A percentile compares a stretch with the other conserved stretches of the same genome.
Conservation (phyloP, 2,113 vertebrate genomes). For the Apteryx mantelli region DNA sequence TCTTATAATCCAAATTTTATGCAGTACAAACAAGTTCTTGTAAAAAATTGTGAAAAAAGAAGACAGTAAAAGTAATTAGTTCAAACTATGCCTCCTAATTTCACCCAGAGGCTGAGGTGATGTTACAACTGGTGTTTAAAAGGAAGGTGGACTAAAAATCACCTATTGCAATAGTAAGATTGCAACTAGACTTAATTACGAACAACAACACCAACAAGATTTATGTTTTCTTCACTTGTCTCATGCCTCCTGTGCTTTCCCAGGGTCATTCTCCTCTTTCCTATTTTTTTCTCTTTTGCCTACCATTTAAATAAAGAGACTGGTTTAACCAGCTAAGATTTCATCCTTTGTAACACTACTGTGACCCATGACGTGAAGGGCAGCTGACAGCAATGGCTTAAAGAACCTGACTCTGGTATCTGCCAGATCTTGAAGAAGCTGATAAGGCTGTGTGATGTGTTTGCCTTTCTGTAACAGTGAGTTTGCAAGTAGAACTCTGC, state of each 20-base stretch:
- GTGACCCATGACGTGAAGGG: background rate
- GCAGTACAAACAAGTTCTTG: background rate
- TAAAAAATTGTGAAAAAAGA: background rate
- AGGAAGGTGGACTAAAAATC: background rate
- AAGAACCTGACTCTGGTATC: background rate
- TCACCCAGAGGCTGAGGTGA: background rate
- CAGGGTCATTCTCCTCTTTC: background rate
- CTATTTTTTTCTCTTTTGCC: background rate
- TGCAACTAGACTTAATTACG: background rate
- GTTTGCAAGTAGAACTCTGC: background rate
- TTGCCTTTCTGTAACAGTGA: background rate
- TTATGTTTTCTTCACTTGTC: background rate
- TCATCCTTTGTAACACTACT: background rate
- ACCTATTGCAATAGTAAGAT: background rate
- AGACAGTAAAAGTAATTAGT: background rate
- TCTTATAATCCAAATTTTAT: background rate
- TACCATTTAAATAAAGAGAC: background rate
- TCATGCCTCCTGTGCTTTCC: background rate
- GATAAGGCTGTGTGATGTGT: background rate
- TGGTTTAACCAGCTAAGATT: background rate
- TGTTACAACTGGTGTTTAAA: background rate
- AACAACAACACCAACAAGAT: background rate
- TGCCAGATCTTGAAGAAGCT: constrained; percentile 4
- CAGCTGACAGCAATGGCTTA: background rate
- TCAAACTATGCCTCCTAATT: background rate